Percentiles rank a stretch among this genome's conserved stretches.
phyloP scores from a whole-genome alignment of 1,140 invertebrate species.

The Drosophila burlai region DNA sequence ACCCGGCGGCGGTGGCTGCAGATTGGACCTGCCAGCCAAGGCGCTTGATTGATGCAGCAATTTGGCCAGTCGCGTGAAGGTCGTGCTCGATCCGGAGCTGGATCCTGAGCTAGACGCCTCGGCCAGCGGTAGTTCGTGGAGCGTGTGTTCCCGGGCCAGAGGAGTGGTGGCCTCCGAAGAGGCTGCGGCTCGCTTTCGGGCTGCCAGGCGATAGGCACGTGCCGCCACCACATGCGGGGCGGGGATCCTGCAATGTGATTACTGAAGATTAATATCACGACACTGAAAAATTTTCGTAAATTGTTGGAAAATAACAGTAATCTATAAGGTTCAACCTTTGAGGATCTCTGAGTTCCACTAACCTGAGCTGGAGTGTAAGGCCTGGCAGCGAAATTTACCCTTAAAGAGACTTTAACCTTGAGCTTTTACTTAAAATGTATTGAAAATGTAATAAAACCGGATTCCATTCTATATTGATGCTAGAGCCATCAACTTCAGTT shows the following conservation, averaged over 20 bases:
- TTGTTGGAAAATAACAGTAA: not conserved
- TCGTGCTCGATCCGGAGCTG: conserved; percentile 81
- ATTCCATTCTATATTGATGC: not conserved
- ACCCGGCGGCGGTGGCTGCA: conserved; percentile 67
- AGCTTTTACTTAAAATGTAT: not conserved
- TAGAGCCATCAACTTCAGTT: not conserved
- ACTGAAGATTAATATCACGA: not conserved
- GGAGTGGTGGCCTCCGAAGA: conserved; percentile 68
- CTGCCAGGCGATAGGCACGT: conserved; percentile 86
- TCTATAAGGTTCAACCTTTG: not conserved
- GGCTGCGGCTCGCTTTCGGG: conserved; percentile 68
- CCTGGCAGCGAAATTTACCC: not conserved
- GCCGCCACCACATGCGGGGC: conserved; percentile 87
- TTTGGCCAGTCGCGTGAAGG: conserved; percentile 89
- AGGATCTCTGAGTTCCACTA: not conserved
- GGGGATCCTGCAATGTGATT: conserved; percentile 86
- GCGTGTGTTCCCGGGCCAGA: conserved; percentile 52
- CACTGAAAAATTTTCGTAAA: not conserved
- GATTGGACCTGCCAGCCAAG: conserved; percentile 80
- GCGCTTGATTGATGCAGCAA: conserved; percentile 88
- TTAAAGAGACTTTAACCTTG: not conserved
- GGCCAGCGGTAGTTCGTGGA: conserved; percentile 61
- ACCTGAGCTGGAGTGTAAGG: not conserved
- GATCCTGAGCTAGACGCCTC: conserved; percentile 38
- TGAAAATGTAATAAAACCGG: not conserved